These are phyloP conservation scores for Listronotus bonariensis DNA, from an alignment of 1,140 invertebrate genomes.

Conservation along the genomic window DNA sequence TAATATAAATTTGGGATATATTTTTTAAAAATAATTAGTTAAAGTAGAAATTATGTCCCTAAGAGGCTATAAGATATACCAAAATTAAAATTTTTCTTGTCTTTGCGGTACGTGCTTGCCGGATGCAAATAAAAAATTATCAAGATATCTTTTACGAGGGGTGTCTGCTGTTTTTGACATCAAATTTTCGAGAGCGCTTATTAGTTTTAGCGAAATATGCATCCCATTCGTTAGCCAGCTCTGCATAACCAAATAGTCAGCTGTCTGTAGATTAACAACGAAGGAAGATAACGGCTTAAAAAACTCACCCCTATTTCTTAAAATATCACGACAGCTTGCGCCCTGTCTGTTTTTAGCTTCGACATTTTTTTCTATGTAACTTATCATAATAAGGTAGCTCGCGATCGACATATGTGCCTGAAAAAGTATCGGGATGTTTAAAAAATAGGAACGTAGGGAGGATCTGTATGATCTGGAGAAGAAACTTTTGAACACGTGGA, in stretches of 20 bases:
- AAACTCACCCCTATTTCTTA: constrained; percentile 27
- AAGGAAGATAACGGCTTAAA: constrained; percentile 24
- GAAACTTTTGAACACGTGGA: constrained; percentile 22
- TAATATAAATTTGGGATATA: no score
- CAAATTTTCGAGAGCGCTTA: constrained; percentile 17
- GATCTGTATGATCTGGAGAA: constrained; percentile 6
- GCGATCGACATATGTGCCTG: constrained; percentile 5
- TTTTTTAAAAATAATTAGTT: no score
- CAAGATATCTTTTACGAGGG: constrained; percentile 10
- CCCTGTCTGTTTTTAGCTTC: constrained; percentile 15
- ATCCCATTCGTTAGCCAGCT: constrained; percentile 9
- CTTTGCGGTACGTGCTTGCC: neutral
- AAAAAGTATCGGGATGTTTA: constrained; percentile 16
- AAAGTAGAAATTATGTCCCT: no score
- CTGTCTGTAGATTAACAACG: constrained; percentile 23
- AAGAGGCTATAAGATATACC: no score
- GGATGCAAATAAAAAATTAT: constrained; percentile 12
- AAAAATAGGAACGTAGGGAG: constrained; percentile 8
- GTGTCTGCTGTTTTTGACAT: constrained; percentile 19
- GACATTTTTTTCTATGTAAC: constrained; percentile 12
- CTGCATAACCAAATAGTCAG: constrained; percentile 29
- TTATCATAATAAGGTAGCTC: constrained; percentile 10
- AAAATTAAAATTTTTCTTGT: no score
- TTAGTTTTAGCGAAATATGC: constrained; percentile 21
- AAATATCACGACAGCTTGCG: constrained; percentile 27